Evolutionary conservation across 1,140 invertebrate species (phyloP).

Genomic region (Parapsyche elsis): DNA sequence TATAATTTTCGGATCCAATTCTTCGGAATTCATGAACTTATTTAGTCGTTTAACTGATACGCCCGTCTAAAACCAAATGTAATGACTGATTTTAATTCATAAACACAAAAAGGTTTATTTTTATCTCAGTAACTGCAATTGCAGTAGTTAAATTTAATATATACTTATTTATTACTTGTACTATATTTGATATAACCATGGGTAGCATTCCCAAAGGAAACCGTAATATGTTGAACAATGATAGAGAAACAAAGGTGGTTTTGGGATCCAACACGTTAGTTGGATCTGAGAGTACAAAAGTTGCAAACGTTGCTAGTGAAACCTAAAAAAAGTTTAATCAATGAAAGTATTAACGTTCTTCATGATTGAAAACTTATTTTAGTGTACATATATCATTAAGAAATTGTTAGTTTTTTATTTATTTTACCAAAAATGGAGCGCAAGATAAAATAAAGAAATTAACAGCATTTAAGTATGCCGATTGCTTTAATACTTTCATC

Average conservation of each 20-base stretch:
- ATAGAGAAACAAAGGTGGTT: constrained; percentile 95
- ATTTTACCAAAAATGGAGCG: constrained; percentile 91
- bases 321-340: constrained; percentile 69
- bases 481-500: constrained; percentile 83
- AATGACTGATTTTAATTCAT: not conserved
- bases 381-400: no score
- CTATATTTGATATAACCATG: constrained; percentile 88
- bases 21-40: constrained; percentile 90
- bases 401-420: constrained; percentile 57
- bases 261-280: constrained; percentile 83
- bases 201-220: constrained; percentile 92
- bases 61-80: constrained; percentile 69
- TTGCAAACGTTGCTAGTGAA: constrained; percentile 91
- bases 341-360: no score
- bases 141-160: no score
- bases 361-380: no score
- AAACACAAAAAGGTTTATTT: no score
- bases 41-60: constrained; percentile 87
- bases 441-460: constrained; percentile 96
- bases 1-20: constrained; percentile 81
- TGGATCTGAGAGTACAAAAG: constrained; percentile 86
- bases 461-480: constrained; percentile 88
- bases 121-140: no score
- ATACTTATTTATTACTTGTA: no score
- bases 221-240: constrained; percentile 97